Percentiles rank a stretch among this genome's conserved stretches.
Evolutionary conservation across 2,113 vertebrate species (phyloP).

Genomic region (Rattus rattus): DNA sequence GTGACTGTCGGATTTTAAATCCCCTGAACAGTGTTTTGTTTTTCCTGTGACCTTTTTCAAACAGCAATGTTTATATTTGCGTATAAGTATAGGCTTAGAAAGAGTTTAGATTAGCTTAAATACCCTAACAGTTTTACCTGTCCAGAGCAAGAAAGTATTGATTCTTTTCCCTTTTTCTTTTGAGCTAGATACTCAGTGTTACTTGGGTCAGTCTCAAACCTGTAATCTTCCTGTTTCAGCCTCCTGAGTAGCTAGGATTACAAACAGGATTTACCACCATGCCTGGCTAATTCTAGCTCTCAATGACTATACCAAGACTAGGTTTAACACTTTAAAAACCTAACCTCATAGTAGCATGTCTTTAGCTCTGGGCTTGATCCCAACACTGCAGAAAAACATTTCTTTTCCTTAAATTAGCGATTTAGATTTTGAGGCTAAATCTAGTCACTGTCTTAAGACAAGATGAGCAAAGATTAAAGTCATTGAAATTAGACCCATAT

Average conservation of each 20-base stretch:
- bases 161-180: background rate
- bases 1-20: background rate
- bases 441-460: background rate
- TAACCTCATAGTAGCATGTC: background rate
- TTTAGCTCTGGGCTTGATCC: background rate
- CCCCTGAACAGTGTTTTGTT: background rate
- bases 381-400: background rate
- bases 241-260: background rate
- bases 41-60: constrained; percentile 10
- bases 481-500: background rate
- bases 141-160: constrained; percentile 36
- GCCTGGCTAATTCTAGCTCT: background rate
- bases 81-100: background rate
- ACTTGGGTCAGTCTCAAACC: background rate
- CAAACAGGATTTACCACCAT: background rate
- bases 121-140: background rate
- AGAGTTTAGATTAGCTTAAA: constrained; percentile 35
- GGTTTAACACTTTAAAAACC: background rate
- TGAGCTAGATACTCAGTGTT: background rate
- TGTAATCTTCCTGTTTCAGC: background rate
- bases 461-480: background rate
- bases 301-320: background rate
- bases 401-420: background rate
- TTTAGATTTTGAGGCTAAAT: constrained; percentile 11
- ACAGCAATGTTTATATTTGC: background rate